Conservation (phyloP, 1,140 invertebrate species). For the Sitodiplosis mosellana region DNA sequence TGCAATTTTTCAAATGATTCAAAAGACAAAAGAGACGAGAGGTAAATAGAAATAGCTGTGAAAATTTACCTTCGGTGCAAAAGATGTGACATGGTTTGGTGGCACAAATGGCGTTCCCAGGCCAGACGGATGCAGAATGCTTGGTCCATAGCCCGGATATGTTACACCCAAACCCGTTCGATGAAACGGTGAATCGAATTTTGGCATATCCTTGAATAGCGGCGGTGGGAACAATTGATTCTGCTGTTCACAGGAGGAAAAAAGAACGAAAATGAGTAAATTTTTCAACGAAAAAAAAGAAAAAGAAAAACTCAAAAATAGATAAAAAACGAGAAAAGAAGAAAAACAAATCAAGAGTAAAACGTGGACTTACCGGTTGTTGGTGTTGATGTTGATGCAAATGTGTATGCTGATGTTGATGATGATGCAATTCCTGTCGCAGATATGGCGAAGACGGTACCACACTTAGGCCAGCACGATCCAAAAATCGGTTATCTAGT, state of each 20-base stretch:
- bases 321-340: too few relatives aligned
- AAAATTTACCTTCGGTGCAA: constrained; percentile 76
- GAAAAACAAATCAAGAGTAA: too few relatives aligned
- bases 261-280: constrained; percentile 12
- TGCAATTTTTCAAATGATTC: too few relatives aligned
- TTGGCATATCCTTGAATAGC: constrained; percentile 73
- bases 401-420: constrained; percentile 80
- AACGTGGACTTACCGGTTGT: constrained; percentile 13
- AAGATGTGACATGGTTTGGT: constrained; percentile 57
- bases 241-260: too few relatives aligned
- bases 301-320: too few relatives aligned
- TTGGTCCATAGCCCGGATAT: constrained; percentile 62
- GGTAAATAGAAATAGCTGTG: background rate
- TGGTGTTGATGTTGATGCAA: constrained; percentile 63
- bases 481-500: constrained; percentile 77
- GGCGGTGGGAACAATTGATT: constrained; percentile 30
- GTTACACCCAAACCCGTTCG: constrained; percentile 47
- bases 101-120: constrained; percentile 59
- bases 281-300: too few relatives aligned
- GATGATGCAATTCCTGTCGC: constrained; percentile 74
- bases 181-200: constrained; percentile 68
- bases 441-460: constrained; percentile 43
- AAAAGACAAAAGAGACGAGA: too few relatives aligned
- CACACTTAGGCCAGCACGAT: constrained; percentile 21
- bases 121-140: constrained; percentile 49